Evolutionary conservation across 2,113 vertebrate species (phyloP).

Genomic region (Tonatia bakeri): DNA sequence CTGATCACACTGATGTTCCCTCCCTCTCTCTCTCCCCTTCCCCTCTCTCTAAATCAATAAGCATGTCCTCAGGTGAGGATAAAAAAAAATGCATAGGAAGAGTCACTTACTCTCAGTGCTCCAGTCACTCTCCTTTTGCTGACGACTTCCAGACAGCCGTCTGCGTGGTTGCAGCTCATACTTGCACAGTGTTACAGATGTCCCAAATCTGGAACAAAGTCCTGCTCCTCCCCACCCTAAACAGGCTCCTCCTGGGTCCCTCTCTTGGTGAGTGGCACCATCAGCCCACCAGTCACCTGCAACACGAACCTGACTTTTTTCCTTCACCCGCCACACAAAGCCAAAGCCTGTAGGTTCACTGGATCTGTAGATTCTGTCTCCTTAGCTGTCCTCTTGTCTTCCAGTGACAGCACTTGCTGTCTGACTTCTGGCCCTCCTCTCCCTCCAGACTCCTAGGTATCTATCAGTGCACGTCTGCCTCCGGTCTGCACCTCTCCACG

Average conservation of each 20-base stretch:
- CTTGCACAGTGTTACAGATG: neutral
- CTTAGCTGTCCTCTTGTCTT: neutral
- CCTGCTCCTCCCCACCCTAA: no score
- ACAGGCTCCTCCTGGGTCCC: neutral
- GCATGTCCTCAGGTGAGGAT: no score
- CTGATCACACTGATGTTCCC: no score
- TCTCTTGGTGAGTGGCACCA: neutral
- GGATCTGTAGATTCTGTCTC: neutral
- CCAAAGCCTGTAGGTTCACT: neutral
- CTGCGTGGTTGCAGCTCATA: neutral
- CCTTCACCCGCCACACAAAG: neutral
- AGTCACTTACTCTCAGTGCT: neutral
- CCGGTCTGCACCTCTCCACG: neutral
- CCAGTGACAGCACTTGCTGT: neutral
- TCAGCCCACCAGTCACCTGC: neutral
- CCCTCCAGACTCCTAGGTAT: neutral
- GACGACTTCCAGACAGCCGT: neutral
- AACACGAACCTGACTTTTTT: neutral
- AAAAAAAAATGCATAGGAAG: neutral
- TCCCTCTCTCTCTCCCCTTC: no score
- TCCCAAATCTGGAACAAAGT: neutral
- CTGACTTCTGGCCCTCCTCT: neutral
- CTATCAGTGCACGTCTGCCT: neutral
- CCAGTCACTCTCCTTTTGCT: neutral
- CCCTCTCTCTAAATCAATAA: no score